phyloP scores from a whole-genome alignment of 2,888 invertebrate species.

The Trichogramma dendrolimi region DNA sequence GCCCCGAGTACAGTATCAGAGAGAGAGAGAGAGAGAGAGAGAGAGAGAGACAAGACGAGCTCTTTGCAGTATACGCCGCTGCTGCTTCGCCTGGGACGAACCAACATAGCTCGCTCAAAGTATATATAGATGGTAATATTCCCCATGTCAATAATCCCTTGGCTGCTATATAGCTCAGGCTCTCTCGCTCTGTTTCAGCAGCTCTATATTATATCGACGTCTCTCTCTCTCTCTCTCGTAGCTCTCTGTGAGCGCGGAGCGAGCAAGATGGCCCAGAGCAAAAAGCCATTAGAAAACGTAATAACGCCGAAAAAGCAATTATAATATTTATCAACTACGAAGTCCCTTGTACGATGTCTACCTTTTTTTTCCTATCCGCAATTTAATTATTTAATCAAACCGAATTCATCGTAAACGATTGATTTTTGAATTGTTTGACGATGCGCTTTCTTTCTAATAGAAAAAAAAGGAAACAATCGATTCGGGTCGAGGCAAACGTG shows the following conservation, averaged over 20 bases:
- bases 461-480: too few species aligned
- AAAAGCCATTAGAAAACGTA: neutral
- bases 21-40: conserved; percentile 3
- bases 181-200: neutral
- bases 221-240: too few species aligned
- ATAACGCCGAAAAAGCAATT: neutral
- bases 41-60: neutral
- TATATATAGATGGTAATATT: conserved; percentile 25
- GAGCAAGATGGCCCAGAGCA: neutral
- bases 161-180: conserved; percentile 15
- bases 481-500: too few species aligned
- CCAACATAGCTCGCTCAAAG: conserved; percentile 18
- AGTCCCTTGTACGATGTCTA: neutral
- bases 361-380: neutral
- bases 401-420: too few species aligned
- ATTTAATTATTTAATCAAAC: neutral
- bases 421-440: too few species aligned
- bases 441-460: too few species aligned
- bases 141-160: conserved; percentile 29
- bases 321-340: neutral
- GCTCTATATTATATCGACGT: neutral
- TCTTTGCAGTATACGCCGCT: too few species aligned
- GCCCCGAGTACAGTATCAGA: too few species aligned
- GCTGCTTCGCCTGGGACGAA: conserved; percentile 1
- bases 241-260: neutral